These are phyloP conservation scores for Genyomyrus donnyi DNA, from an alignment of 2,113 vertebrate species.

Conservation along the genomic window DNA sequence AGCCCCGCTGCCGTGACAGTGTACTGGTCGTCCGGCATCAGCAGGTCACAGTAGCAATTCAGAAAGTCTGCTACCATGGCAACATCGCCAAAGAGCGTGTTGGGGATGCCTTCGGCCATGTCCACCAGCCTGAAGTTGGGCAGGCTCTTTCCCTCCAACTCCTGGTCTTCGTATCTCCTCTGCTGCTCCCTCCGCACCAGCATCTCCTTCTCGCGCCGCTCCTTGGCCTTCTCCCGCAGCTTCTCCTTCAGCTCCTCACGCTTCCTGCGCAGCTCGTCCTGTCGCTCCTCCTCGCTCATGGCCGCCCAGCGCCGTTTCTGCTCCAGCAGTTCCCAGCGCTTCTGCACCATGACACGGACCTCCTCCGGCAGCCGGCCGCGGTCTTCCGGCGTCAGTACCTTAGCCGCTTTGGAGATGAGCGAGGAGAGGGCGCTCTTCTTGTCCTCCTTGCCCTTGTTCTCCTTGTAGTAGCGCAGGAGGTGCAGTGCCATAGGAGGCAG, in stretches of 20 bases:
- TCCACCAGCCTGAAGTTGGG: slow-evolving; percentile 83
- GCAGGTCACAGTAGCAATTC: slow-evolving; percentile 78
- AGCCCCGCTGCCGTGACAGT: slow-evolving; percentile 82
- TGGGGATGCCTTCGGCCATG: slow-evolving; percentile 88
- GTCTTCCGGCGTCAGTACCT: slow-evolving; percentile 78
- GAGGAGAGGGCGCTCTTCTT: slow-evolving; percentile 82
- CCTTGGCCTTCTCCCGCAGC: slow-evolving; percentile 79
- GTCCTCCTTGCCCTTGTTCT: slow-evolving; percentile 87
- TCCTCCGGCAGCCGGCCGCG: slow-evolving; percentile 84
- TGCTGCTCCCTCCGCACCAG: slow-evolving; percentile 78
- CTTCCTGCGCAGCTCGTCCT: slow-evolving; percentile 78
- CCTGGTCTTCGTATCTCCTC: slow-evolving; percentile 86
- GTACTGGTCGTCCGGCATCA: slow-evolving; percentile 88
- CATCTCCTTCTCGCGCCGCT: slow-evolving; percentile 83
- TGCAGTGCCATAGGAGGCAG: slow-evolving; percentile 85
- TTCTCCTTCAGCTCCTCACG: slow-evolving; percentile 79
- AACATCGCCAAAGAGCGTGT: slow-evolving; percentile 85
- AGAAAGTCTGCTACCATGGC: slow-evolving; percentile 93
- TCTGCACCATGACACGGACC: slow-evolving; percentile 73
- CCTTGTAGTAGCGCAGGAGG: slow-evolving; percentile 88
- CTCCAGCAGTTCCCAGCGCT: slow-evolving; percentile 84
- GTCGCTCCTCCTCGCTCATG: slow-evolving; percentile 83
- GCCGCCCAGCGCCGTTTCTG: slow-evolving; percentile 80
- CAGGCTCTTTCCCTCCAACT: slow-evolving; percentile 69
- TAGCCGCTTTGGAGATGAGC: slow-evolving; percentile 82